A percentile compares a stretch with the other conserved stretches of the same genome.
phyloP scores from a whole-genome alignment of 2,113 vertebrate species.

The Chaetodon auriga region DNA sequence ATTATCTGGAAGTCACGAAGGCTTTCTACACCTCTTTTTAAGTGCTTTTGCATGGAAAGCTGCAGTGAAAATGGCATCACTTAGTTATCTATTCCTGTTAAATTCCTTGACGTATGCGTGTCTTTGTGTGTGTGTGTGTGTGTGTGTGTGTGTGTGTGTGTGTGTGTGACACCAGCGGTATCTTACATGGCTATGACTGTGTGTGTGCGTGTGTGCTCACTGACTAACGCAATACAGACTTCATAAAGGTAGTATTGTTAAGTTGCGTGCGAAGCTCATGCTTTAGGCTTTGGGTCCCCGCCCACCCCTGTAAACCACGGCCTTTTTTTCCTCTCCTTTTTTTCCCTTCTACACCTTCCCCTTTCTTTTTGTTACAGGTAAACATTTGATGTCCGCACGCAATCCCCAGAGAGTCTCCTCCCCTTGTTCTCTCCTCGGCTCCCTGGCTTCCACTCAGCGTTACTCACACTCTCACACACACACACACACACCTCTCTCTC shows the following conservation, averaged over 20 bases:
- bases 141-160: slow-evolving; percentile 55
- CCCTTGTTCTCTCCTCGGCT: slow-evolving; percentile 75
- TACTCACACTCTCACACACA: slow-evolving; percentile 72
- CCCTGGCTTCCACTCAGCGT: slow-evolving; percentile 70
- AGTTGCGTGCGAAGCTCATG: slow-evolving; percentile 91
- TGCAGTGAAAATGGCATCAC: background rate
- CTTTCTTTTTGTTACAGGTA: slow-evolving; percentile 87
- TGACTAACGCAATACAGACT: slow-evolving; percentile 82
- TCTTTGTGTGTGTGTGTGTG: slow-evolving; percentile 56
- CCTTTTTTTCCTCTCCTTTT: slow-evolving; percentile 78
- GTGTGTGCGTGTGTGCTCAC: slow-evolving; percentile 70
- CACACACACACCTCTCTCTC: slow-evolving; percentile 45
- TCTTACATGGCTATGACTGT: slow-evolving; percentile 58
- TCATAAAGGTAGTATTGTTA: slow-evolving; percentile 95
- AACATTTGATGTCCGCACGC: slow-evolving; percentile 83
- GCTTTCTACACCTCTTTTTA: slow-evolving; percentile 13
- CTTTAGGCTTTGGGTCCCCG: slow-evolving; percentile 83
- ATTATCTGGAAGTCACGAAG: slow-evolving; percentile 28
- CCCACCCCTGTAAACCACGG: slow-evolving; percentile 90
- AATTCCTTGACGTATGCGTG: slow-evolving; percentile 62
- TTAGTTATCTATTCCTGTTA: slow-evolving; percentile 64
- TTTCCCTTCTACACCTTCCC: slow-evolving; percentile 83
- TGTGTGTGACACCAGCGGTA: slow-evolving; percentile 63
- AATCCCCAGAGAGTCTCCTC: slow-evolving; percentile 84
- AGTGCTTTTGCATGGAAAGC: slow-evolving; percentile 9